Conservation (phyloP, 92 coral and sea anemone species). For the Palythoa caribaeorum region DNA sequence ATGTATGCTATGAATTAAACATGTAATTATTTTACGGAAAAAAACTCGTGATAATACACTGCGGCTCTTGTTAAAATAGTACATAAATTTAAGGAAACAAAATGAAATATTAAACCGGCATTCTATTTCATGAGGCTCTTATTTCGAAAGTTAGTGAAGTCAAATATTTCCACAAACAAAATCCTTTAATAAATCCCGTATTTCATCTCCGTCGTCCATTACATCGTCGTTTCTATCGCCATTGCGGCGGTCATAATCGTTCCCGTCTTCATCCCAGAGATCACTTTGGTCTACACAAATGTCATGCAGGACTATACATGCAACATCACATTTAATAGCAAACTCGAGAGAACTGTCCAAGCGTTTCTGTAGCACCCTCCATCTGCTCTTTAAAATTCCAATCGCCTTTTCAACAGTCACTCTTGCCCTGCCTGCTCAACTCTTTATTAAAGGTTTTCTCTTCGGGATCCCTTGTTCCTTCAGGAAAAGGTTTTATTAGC, state of each 20-base stretch:
- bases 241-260: conserved; percentile 50
- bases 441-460: too few relatives aligned
- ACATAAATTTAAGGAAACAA: too few relatives aligned
- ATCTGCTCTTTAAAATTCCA: conserved; percentile 49
- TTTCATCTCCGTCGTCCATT: conserved; percentile 51
- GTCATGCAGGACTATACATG: conserved; percentile 60
- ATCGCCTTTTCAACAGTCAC: conserved; percentile 56
- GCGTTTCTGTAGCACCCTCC: conserved; percentile 60
- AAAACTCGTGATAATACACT: conserved; percentile 64
- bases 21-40: conserved; percentile 48
- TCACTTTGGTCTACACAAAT: conserved; percentile 63
- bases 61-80: conserved; percentile 60
- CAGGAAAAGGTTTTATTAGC: too few relatives aligned
- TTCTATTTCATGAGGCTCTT: conserved; percentile 58
- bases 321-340: too few relatives aligned
- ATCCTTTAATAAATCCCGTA: conserved; percentile 61
- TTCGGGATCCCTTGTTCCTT: too few relatives aligned
- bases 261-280: conserved; percentile 66
- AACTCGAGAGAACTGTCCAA: too few relatives aligned
- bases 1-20: conserved; percentile 57
- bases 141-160: too few relatives aligned
- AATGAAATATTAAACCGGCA: too few relatives aligned
- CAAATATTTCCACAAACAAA: conserved; percentile 61
- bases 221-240: conserved; percentile 54
- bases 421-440: conserved; percentile 63